phyloP scores from a whole-genome alignment of 2,888 invertebrate species.

The Pecten maximus region DNA sequence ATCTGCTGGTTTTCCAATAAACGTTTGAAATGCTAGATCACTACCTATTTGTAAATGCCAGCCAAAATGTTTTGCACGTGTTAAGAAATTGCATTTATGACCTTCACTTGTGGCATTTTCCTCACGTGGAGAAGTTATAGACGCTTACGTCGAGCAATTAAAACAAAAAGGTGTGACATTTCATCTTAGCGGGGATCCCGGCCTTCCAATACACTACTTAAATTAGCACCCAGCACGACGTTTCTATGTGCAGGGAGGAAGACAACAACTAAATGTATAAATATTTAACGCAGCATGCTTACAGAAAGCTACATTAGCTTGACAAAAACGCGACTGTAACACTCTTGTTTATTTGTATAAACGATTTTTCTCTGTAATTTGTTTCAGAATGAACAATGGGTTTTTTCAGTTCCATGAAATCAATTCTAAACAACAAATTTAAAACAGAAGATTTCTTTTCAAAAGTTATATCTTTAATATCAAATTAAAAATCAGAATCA shows the following conservation, averaged over 20 bases:
- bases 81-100: slow-evolving; percentile 12
- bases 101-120: background rate
- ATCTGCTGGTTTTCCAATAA: background rate
- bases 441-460: too few relatives aligned
- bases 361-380: background rate
- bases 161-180: slow-evolving; percentile 17
- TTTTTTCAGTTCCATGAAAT: background rate
- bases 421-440: background rate
- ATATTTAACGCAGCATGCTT: background rate
- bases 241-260: background rate
- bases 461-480: too few relatives aligned
- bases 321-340: background rate
- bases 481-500: too few relatives aligned
- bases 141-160: background rate
- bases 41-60: background rate
- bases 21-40: background rate
- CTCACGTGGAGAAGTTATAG: background rate
- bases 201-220: background rate
- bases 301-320: background rate
- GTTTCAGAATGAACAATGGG: background rate
- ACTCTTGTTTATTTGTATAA: background rate
- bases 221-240: background rate
- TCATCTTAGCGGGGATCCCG: slow-evolving; percentile 1
- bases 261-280: background rate
- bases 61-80: background rate